A percentile compares a stretch with the other conserved stretches of the same genome.
Conservation (phyloP, 2,797 vertebrate genomes). For the Hephaestus fuliginosus region DNA sequence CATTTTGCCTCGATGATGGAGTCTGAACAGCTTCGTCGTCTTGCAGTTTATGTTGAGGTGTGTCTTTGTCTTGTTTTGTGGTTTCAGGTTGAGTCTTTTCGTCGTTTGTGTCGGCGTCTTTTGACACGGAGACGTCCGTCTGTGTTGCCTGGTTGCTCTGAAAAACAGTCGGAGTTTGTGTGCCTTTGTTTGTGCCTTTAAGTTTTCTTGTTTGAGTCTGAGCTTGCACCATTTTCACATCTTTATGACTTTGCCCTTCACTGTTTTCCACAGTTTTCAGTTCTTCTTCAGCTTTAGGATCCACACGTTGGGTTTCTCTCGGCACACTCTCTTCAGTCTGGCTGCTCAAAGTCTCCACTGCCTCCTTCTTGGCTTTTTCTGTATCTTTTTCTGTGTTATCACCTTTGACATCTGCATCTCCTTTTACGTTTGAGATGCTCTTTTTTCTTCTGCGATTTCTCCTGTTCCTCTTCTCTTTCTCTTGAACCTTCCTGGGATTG, state of each 20-base stretch:
- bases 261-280: not conserved
- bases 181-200: fast-evolving
- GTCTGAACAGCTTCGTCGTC: not conserved
- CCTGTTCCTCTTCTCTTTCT: conserved; percentile 44
- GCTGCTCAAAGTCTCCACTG: not conserved
- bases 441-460: conserved; percentile 36
- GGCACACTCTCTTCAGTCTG: conserved; percentile 7
- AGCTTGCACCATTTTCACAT: conserved; percentile 28
- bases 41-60: fast-evolving
- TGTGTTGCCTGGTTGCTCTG: conserved; percentile 71
- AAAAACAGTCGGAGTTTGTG: conserved; percentile 63
- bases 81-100: not conserved
- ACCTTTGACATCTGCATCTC: conserved; percentile 26
- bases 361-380: conserved; percentile 18
- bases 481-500: not conserved
- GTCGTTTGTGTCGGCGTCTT: not conserved
- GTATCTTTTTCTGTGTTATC: not conserved
- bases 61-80: not conserved
- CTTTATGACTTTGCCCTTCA: not conserved
- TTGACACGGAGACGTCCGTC: conserved; percentile 34
- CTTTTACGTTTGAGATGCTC: not conserved
- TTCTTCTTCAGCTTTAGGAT: not conserved
- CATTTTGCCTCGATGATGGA: not conserved
- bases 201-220: conserved; percentile 59
- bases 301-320: conserved; percentile 9